These are phyloP conservation scores for Enteromius treurensis DNA, from an alignment of 2,797 vertebrate species.

Conservation along the genomic window DNA sequence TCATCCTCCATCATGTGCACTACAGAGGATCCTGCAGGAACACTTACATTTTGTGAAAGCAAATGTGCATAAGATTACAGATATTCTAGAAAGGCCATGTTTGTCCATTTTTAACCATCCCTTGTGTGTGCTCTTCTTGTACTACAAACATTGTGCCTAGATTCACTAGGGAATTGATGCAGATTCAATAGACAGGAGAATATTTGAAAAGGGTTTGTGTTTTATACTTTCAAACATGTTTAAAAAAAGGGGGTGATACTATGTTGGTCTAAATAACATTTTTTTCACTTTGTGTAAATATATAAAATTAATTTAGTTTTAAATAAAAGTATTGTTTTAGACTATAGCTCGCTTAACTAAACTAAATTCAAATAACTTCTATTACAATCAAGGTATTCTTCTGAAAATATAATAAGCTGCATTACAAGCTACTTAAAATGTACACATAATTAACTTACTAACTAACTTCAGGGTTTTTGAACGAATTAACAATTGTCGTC, in stretches of 20 bases:
- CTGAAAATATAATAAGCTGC: not conserved
- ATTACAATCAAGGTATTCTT: not conserved
- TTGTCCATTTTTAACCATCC: constrained; percentile 35
- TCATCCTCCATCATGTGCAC: constrained; percentile 72
- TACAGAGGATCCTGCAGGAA: constrained; percentile 32
- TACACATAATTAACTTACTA: not conserved
- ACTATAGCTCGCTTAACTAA: not conserved
- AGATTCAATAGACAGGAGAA: constrained; percentile 12
- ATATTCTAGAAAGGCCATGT: constrained; percentile 27
- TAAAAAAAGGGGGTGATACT: not conserved
- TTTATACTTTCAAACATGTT: not conserved
- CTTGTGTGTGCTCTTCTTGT: constrained; percentile 8
- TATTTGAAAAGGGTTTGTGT: not conserved
- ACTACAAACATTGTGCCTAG: constrained; percentile 14
- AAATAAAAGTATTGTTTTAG: too few species aligned
- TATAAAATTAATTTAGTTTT: not conserved
- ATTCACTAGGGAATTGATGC: not conserved
- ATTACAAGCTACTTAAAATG: not conserved
- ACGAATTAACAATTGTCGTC: not conserved
- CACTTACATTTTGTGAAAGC: constrained; percentile 12
- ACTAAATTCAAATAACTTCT: not conserved
- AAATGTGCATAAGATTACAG: constrained; percentile 45
- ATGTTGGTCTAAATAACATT: not conserved
- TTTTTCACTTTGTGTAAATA: not conserved
- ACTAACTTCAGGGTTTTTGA: not conserved